These are phyloP conservation scores for Nasua narica DNA, from an alignment of 2,797 vertebrate species.

Conservation along the genomic window DNA sequence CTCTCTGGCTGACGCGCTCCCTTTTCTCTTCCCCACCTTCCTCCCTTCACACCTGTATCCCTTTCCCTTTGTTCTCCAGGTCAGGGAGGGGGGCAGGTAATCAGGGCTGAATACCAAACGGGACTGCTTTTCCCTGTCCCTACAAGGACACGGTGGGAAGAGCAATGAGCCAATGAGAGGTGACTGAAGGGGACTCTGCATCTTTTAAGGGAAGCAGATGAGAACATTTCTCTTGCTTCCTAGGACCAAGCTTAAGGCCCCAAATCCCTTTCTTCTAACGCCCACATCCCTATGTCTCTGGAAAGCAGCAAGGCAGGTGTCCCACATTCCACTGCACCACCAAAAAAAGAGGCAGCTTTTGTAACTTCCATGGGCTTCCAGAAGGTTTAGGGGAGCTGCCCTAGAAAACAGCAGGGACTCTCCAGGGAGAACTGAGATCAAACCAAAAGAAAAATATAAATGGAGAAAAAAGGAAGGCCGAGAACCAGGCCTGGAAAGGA, in stretches of 20 bases:
- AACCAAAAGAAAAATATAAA: slow-evolving; percentile 62
- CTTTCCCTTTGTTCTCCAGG: background rate
- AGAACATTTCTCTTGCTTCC: background rate
- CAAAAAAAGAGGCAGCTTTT: slow-evolving; percentile 63
- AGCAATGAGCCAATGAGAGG: background rate
- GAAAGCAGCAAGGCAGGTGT: slow-evolving; percentile 9
- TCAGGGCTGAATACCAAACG: background rate
- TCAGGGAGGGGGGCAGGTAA: background rate
- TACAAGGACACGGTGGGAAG: background rate
- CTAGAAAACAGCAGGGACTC: slow-evolving; percentile 73
- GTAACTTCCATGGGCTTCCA: slow-evolving; percentile 51
- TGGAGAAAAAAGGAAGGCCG: slow-evolving; percentile 29
- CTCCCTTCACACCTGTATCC: background rate
- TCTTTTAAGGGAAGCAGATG: slow-evolving; percentile 16
- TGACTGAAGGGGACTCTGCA: background rate
- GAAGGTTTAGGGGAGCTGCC: slow-evolving; percentile 69
- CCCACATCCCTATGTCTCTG: slow-evolving; percentile 47
- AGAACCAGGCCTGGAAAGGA: slow-evolving; percentile 25
- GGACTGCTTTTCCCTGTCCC: background rate
- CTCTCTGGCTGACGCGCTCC: background rate
- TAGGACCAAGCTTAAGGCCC: background rate
- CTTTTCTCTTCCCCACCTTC: background rate
- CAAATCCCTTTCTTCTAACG: background rate
- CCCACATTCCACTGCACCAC: slow-evolving; percentile 25
- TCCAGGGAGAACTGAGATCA: slow-evolving; percentile 63